Evolutionary conservation across 2,113 vertebrate species (phyloP).

Genomic region (Microtus ochrogaster): DNA sequence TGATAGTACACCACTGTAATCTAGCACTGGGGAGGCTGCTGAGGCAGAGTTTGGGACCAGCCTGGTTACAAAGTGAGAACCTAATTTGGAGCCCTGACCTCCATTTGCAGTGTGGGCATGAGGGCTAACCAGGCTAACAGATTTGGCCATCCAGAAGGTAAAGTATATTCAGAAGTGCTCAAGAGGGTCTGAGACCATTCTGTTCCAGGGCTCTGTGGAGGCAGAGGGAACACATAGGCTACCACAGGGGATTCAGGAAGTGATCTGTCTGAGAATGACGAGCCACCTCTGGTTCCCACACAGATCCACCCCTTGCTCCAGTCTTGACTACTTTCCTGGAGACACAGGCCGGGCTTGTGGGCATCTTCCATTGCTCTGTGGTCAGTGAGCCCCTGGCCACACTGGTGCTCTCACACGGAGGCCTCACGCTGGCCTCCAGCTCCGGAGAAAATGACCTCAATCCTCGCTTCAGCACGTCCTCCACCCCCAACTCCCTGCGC

Average conservation of each 20-base stretch:
- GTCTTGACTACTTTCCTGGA: conserved; percentile 83
- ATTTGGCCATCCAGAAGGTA: not conserved
- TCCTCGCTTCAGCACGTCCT: conserved; percentile 51
- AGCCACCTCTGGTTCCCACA: rapidly evolving
- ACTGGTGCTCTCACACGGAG: conserved; percentile 57
- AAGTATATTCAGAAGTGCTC: not conserved
- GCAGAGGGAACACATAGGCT: not conserved
- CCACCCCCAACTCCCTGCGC: conserved; percentile 81
- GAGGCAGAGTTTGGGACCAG: not conserved
- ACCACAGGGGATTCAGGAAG: not conserved
- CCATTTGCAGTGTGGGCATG: not conserved
- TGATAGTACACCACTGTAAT: not conserved
- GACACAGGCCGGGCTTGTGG: conserved; percentile 68
- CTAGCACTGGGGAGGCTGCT: not conserved
- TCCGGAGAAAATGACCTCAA: rapidly evolving
- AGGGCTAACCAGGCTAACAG: not conserved
- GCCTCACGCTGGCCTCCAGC: conserved; percentile 75
- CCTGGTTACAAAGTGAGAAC: not conserved
- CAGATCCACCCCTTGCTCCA: conserved; percentile 83
- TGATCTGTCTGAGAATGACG: not conserved
- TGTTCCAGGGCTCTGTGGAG: not conserved
- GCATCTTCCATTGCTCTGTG: conserved; percentile 81
- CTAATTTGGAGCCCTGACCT: not conserved
- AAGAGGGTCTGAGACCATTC: not conserved
- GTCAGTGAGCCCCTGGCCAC: conserved; percentile 84